A percentile compares a stretch with the other conserved stretches of the same genome.
Conservation (phyloP, 2,888 invertebrate species). For the Eupithecia centaureata region DNA sequence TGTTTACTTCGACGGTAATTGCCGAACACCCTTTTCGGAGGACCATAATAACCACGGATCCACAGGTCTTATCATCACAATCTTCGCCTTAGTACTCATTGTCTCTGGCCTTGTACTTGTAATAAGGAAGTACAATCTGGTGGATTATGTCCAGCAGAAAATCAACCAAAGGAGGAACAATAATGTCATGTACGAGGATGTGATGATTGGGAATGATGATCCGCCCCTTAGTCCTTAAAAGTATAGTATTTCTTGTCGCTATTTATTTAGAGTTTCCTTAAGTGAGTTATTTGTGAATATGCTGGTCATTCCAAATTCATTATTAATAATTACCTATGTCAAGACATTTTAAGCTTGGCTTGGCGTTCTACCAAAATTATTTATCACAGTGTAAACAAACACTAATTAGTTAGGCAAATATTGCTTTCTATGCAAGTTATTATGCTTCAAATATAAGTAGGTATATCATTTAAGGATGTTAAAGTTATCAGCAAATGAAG, state of each 20-base stretch:
- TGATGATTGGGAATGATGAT: conserved; percentile 83
- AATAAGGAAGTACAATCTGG: conserved; percentile 74
- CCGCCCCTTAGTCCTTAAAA: conserved; percentile 76
- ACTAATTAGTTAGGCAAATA: conserved; percentile 22
- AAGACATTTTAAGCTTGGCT: conserved; percentile 14
- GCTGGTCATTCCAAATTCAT: conserved; percentile 34
- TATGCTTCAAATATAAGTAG: conserved; percentile 26
- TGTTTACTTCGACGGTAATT: conserved; percentile 58
- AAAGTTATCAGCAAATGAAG: conserved; percentile 9
- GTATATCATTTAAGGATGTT: conserved; percentile 9
- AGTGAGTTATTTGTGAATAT: conserved; percentile 16
- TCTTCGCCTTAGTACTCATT: conserved; percentile 73
- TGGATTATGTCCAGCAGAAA: conserved; percentile 71
- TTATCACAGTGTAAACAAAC: conserved; percentile 31
- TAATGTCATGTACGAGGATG: conserved; percentile 80
- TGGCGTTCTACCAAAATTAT: conserved; percentile 42
- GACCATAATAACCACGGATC: conserved; percentile 52
- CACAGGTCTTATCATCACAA: conserved; percentile 65
- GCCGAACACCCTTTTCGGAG: conserved; percentile 49
- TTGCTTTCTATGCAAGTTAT: conserved; percentile 30
- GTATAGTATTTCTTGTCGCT: conserved; percentile 45
- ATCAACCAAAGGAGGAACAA: conserved; percentile 70
- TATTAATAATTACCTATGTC: conserved; percentile 5
- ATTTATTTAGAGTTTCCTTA: conserved; percentile 43
- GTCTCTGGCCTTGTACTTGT: conserved; percentile 70